Evolutionary conservation across 2,888 invertebrate species (phyloP).

Genomic region (Allophyes oxyacanthae): DNA sequence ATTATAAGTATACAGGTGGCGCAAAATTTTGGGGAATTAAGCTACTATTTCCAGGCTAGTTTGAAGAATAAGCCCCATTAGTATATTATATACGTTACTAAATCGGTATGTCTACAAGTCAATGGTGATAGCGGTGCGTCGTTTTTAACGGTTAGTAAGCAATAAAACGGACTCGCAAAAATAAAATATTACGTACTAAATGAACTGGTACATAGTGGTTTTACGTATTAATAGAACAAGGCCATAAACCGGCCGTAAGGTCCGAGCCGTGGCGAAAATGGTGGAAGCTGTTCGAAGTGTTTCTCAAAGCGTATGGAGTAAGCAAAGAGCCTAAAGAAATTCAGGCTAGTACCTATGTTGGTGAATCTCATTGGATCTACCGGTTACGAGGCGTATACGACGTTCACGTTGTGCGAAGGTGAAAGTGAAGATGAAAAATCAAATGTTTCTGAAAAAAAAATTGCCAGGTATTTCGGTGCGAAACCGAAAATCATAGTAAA

Average conservation of each 20-base stretch:
- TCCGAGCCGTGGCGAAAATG: neutral
- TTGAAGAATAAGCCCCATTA: too few species aligned
- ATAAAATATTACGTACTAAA: neutral
- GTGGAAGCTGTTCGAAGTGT: constrained; percentile 4
- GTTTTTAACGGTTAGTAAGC: neutral
- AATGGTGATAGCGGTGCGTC: neutral
- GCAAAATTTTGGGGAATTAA: too few species aligned
- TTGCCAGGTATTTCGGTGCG: constrained; percentile 45
- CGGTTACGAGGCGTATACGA: constrained; percentile 43
- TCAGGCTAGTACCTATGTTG: constrained; percentile 27
- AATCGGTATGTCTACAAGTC: too few species aligned
- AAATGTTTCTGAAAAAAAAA: constrained; percentile 38
- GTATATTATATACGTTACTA: too few species aligned
- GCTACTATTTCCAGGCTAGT: too few species aligned
- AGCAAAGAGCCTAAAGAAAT: constrained; percentile 10
- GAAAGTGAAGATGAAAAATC: constrained; percentile 35
- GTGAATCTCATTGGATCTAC: constrained; percentile 50
- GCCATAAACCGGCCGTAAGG: neutral
- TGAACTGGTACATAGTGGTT: neutral
- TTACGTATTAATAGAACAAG: neutral
- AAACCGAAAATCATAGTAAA: constrained; percentile 41
- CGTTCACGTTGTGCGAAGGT: constrained; percentile 35
- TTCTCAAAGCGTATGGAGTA: constrained; percentile 7
- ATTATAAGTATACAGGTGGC: too few species aligned
- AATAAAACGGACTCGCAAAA: neutral